These are phyloP conservation scores for Python bivittatus DNA, from an alignment of 2,113 vertebrate species.

Conservation along the genomic window DNA sequence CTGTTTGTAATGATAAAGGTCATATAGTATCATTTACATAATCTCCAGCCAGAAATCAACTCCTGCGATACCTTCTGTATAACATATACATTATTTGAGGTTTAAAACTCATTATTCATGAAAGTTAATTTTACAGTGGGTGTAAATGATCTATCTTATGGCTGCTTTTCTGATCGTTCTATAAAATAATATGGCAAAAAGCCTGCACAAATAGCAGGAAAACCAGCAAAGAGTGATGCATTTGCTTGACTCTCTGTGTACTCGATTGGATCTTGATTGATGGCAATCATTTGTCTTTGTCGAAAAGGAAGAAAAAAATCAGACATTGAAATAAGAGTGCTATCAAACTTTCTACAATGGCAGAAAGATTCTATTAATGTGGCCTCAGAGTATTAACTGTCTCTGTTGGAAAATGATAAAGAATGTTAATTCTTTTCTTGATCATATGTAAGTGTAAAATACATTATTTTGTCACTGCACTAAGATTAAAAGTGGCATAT, in stretches of 20 bases:
- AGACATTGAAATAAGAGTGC: conserved; percentile 85
- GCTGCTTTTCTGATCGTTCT: conserved; percentile 82
- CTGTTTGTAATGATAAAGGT: conserved; percentile 90
- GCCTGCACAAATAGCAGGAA: conserved; percentile 81
- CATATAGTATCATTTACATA: conserved; percentile 92
- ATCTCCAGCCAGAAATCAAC: conserved; percentile 82
- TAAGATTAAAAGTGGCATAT: conserved; percentile 61
- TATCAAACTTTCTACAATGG: conserved; percentile 88
- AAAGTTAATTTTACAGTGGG: conserved; percentile 86
- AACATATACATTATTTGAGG: conserved; percentile 82
- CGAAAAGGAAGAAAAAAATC: conserved; percentile 82
- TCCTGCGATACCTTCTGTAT: conserved; percentile 79
- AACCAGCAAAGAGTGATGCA: conserved; percentile 83
- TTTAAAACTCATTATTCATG: conserved; percentile 89
- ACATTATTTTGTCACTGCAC: conserved; percentile 71
- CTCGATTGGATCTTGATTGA: conserved; percentile 89
- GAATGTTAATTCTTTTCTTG: conserved; percentile 77
- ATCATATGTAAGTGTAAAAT: conserved; percentile 73
- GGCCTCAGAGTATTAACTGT: conserved; percentile 78
- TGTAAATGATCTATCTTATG: conserved; percentile 85
- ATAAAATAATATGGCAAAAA: conserved; percentile 85
- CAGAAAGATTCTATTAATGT: conserved; percentile 86
- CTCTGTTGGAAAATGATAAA: conserved; percentile 81
- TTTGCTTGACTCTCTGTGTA: conserved; percentile 78
- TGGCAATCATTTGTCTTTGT: conserved; percentile 92